Conservation (phyloP, 2,888 invertebrate species). For the Caradrina clavipalpis region DNA sequence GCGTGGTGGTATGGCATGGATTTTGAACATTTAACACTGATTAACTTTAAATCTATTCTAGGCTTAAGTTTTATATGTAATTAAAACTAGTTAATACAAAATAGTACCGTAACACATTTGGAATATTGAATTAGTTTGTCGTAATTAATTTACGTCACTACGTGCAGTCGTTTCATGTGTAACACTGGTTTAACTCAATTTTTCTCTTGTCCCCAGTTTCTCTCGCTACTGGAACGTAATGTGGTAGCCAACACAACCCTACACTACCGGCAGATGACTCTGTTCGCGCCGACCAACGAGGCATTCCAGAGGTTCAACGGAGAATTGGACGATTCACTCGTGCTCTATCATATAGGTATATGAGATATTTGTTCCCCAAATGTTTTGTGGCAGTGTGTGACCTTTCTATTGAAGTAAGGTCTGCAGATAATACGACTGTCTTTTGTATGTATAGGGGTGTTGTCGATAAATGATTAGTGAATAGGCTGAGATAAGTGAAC, state of each 20-base stretch:
- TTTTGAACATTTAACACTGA: too few species aligned
- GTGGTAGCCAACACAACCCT: constrained; percentile 94
- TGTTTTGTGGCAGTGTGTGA: background rate
- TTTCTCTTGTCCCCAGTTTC: constrained; percentile 92
- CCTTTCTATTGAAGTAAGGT: constrained; percentile 24
- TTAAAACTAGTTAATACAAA: too few species aligned
- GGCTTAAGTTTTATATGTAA: too few species aligned
- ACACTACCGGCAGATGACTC: constrained; percentile 94
- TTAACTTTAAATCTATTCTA: too few species aligned
- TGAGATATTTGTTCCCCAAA: constrained; percentile 63
- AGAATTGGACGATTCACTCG: constrained; percentile 91
- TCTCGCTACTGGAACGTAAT: constrained; percentile 93
- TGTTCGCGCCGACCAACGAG: constrained; percentile 97
- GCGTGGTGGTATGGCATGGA: too few species aligned
- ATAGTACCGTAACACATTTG: too few species aligned
- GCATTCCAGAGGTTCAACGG: constrained; percentile 95
- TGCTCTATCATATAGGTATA: constrained; percentile 97
- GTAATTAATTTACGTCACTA: too few species aligned
- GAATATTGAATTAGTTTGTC: too few species aligned
- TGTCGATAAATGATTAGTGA: constrained; percentile 25
- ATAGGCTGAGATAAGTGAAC: constrained; percentile 15
- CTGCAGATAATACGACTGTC: constrained; percentile 23
- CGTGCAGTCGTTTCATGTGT: too few species aligned
- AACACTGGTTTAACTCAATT: background rate
- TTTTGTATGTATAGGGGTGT: constrained; percentile 19